These are phyloP conservation scores for Stercorarius parasiticus DNA, from an alignment of 2,113 vertebrate species.

Conservation along the genomic window DNA sequence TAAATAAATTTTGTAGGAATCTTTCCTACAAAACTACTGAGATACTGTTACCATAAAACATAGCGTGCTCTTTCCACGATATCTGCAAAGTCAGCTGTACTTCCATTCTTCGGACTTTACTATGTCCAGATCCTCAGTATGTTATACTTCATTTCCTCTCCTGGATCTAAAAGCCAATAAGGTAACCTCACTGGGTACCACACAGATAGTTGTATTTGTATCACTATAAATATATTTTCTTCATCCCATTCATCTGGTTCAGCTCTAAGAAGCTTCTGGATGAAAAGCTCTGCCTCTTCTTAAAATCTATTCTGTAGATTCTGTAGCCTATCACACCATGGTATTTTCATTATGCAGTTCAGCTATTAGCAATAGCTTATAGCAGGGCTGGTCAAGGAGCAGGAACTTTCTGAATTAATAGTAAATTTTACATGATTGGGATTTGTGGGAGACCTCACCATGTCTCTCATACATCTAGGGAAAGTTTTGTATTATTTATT, in stretches of 20 bases:
- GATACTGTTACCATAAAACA: neutral
- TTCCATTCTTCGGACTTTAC: neutral
- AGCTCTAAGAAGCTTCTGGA: neutral
- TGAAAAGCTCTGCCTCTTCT: neutral
- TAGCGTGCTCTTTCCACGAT: neutral
- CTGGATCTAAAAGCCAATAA: neutral
- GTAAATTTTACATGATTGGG: neutral
- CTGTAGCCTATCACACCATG: neutral
- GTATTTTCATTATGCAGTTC: neutral
- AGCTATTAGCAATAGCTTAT: neutral
- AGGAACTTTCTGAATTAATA: neutral
- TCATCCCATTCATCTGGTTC: neutral
- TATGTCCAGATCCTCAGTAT: neutral
- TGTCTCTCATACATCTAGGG: neutral
- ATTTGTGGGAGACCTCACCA: neutral
- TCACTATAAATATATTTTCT: neutral
- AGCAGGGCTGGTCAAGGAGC: neutral
- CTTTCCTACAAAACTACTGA: neutral
- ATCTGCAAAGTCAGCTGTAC: neutral
- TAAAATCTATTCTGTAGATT: neutral
- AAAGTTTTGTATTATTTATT: neutral
- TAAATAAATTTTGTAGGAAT: neutral
- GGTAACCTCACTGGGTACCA: neutral
- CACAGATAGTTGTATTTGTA: neutral
- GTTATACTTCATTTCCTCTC: neutral